Percentiles rank a stretch among this genome's conserved stretches.
phyloP scores from a whole-genome alignment of 2,888 invertebrate genomes.

The Hydrotaea diabolus region DNA sequence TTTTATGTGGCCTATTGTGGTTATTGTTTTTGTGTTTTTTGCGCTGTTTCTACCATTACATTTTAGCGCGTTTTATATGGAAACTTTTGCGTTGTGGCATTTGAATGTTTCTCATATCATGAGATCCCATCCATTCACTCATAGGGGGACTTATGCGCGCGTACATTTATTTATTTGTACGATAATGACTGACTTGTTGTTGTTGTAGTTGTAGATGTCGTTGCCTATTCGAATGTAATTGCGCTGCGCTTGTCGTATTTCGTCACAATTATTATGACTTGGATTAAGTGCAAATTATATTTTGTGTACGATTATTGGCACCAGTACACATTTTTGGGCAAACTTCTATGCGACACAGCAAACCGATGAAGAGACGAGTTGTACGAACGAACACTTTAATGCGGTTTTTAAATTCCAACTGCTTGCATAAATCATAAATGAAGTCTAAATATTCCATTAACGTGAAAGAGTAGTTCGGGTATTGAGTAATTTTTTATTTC shows the following conservation, averaged over 20 bases:
- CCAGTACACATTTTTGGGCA: too few species aligned
- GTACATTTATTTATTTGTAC: neutral
- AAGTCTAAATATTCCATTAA: too few species aligned
- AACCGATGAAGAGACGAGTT: too few species aligned
- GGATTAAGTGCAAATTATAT: neutral
- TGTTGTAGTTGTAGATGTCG: conserved; percentile 11
- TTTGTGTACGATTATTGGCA: too few species aligned
- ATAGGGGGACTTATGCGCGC: neutral
- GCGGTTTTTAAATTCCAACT: too few species aligned
- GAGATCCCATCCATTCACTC: neutral
- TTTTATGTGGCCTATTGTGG: conserved; percentile 21
- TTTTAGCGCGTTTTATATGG: neutral
- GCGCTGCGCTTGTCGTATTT: neutral
- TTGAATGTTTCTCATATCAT: neutral
- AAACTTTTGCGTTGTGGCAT: neutral
- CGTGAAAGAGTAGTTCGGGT: too few species aligned
- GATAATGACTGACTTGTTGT: conserved; percentile 2
- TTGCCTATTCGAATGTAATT: neutral
- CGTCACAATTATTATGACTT: neutral
- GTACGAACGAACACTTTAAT: too few species aligned
- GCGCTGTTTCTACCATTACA: neutral
- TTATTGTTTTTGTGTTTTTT: conserved; percentile 7
- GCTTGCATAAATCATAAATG: too few species aligned
- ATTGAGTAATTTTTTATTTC: too few species aligned
- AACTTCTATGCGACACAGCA: too few species aligned